Conservation (phyloP, 2,113 vertebrate genomes). For the Psittacula cyanocephala region DNA sequence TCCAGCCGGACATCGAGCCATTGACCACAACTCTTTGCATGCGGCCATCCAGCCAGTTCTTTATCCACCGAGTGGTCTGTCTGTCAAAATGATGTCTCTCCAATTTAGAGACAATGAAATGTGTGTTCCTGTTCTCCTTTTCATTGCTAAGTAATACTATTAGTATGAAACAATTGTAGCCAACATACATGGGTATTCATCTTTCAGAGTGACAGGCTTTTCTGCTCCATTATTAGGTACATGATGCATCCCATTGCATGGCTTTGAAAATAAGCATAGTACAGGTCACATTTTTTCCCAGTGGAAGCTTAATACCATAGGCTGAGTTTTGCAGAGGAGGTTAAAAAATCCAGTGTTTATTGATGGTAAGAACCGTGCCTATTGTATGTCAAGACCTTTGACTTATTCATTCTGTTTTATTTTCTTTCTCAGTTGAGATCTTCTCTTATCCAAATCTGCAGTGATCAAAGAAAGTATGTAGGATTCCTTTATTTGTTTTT, state of each 20-base stretch:
- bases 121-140: neutral
- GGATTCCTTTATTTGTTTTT: neutral
- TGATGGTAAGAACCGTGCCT: neutral
- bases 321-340: neutral
- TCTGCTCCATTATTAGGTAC: neutral
- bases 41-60: no score
- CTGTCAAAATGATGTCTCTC: no score
- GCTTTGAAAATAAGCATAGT: constrained; percentile 4
- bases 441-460: neutral
- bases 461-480: neutral
- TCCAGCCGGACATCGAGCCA: no score
- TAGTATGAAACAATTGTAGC: neutral
- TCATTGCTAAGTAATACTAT: neutral
- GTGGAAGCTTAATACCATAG: neutral
- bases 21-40: no score
- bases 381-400: neutral
- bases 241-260: neutral
- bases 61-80: no score
- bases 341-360: neutral
- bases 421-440: neutral
- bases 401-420: neutral
- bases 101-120: neutral
- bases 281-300: neutral
- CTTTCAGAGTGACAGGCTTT: neutral
- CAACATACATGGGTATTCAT: neutral